These are phyloP conservation scores for Liparis tanakae DNA, from an alignment of 2,797 vertebrate genomes.

Conservation along the genomic window DNA sequence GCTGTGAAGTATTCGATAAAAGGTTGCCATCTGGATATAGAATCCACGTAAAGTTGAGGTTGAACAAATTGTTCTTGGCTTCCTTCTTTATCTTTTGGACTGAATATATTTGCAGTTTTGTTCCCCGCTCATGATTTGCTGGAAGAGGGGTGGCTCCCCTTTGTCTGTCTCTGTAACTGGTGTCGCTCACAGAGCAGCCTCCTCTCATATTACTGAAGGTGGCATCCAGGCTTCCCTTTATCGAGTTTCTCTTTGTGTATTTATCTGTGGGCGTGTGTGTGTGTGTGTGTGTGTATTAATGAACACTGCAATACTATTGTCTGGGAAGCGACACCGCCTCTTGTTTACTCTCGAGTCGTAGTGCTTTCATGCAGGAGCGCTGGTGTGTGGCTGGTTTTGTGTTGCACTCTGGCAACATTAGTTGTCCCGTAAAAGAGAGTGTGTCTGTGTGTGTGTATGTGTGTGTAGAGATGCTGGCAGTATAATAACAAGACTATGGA, in stretches of 20 bases:
- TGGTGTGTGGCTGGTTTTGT: conserved; percentile 4
- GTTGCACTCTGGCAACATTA: conserved; percentile 6
- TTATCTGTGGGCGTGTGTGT: conserved; percentile 1
- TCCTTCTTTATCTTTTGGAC: no score
- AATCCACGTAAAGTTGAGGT: no score
- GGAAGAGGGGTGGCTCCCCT: no score
- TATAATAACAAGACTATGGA: conserved; percentile 11
- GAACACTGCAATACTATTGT: background rate
- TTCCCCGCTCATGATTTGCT: background rate
- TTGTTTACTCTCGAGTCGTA: conserved; percentile 25
- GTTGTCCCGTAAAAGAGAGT: background rate
- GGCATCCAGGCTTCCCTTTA: background rate
- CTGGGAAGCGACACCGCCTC: background rate
- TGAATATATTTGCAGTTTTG: no score
- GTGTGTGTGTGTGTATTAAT: background rate
- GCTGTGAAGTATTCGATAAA: no score
- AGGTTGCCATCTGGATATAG: no score
- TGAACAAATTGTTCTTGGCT: no score
- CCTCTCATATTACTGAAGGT: background rate
- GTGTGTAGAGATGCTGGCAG: background rate
- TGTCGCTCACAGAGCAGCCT: background rate
- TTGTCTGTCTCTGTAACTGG: background rate
- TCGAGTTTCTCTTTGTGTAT: conserved; percentile 13
- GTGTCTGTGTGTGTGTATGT: background rate
- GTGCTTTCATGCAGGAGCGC: background rate